These are phyloP conservation scores for Chironomus tentans DNA, from an alignment of 2,888 invertebrate genomes.

Conservation along the genomic window DNA sequence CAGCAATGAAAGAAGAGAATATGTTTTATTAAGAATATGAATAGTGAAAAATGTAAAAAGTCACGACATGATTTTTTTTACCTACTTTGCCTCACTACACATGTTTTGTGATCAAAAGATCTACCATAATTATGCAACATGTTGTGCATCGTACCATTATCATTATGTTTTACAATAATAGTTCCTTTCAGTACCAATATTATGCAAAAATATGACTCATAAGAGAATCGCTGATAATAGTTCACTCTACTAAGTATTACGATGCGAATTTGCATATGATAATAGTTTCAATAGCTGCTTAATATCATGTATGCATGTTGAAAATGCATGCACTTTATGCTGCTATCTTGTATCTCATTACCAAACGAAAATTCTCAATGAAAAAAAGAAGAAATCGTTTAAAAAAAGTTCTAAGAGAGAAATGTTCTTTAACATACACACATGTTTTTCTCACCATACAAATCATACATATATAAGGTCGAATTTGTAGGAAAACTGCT, in stretches of 20 bases:
- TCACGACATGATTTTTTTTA: slow-evolving; percentile 6
- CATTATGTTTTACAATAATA: too few species aligned
- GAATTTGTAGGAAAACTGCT: slow-evolving; percentile 11
- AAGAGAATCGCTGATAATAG: neutral
- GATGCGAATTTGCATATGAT: neutral
- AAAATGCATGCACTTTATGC: neutral
- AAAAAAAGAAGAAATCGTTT: neutral
- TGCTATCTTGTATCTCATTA: neutral
- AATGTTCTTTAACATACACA: neutral
- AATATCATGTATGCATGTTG: neutral
- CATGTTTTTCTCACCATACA: neutral
- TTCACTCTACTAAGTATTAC: neutral
- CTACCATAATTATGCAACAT: neutral
- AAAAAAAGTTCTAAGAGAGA: neutral
- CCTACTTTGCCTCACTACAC: slow-evolving; percentile 1
- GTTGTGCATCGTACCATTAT: neutral
- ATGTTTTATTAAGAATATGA: neutral
- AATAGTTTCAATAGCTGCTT: neutral
- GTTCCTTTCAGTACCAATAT: neutral
- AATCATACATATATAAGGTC: slow-evolving; percentile 12
- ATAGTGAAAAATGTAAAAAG: neutral
- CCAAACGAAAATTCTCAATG: neutral
- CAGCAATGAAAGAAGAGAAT: neutral
- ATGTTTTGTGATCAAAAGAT: neutral
- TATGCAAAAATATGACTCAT: neutral